A percentile compares a stretch with the other conserved stretches of the same genome.
Evolutionary conservation across 2,113 vertebrate genomes (phyloP).

Genomic region (Anas platyrhynchos): DNA sequence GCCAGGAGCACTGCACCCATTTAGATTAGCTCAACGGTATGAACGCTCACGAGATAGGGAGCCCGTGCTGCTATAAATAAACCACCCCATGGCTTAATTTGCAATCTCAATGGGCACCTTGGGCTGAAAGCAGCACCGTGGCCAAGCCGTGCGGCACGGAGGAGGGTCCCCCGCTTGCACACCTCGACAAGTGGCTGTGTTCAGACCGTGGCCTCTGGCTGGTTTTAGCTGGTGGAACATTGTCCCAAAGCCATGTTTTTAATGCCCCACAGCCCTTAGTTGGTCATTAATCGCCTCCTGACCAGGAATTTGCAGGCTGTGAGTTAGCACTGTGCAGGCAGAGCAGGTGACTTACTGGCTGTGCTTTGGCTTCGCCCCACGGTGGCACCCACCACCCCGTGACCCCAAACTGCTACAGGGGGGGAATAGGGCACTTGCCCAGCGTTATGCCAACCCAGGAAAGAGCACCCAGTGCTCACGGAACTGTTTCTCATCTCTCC

Average conservation of each 20-base stretch:
- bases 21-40: fast-evolving
- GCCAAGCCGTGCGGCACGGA: neutral
- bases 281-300: neutral
- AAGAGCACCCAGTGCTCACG: fast-evolving
- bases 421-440: neutral
- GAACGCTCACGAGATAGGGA: neutral
- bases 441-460: neutral
- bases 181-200: fast-evolving
- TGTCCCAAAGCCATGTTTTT: fast-evolving
- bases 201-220: fast-evolving
- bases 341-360: neutral
- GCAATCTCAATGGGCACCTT: neutral
- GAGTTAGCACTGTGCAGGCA: fast-evolving
- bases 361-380: fast-evolving
- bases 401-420: fast-evolving
- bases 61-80: neutral
- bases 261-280: neutral
- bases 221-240: neutral
- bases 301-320: neutral
- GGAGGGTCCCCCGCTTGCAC: neutral
- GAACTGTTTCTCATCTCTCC: neutral
- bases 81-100: fast-evolving
- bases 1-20: fast-evolving
- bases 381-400: neutral
- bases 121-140: neutral